phyloP scores from a whole-genome alignment of 2,888 invertebrate species.

The Lithosia quadra region DNA sequence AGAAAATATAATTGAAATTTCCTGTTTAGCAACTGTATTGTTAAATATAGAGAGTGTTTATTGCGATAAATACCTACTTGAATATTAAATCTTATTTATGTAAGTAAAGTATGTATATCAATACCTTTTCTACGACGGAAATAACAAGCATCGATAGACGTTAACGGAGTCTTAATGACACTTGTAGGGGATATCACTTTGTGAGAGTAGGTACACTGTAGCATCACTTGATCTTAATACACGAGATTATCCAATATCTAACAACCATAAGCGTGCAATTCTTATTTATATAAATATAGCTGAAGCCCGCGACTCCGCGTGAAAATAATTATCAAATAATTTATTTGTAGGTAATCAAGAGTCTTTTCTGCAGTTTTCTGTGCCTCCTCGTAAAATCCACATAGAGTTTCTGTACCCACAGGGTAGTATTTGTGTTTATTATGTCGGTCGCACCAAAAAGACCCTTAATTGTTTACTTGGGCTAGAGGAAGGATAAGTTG shows the following conservation, averaged over 20 bases:
- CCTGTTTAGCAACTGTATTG: too few species aligned
- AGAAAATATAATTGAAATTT: not conserved
- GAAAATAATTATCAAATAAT: too few species aligned
- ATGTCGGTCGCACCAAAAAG: not conserved
- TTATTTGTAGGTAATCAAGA: too few species aligned
- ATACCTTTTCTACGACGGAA: constrained; percentile 17
- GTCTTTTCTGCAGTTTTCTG: too few species aligned
- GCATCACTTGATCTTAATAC: not conserved
- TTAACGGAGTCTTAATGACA: constrained; percentile 47
- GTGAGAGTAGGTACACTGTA: not conserved
- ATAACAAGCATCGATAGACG: constrained; percentile 33
- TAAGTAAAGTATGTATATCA: not conserved
- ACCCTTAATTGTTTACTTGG: constrained; percentile 5
- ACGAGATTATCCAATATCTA: not conserved
- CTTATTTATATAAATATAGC: not conserved
- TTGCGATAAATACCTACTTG: not conserved
- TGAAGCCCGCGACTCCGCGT: too few species aligned
- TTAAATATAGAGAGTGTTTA: not conserved
- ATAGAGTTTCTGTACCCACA: not conserved
- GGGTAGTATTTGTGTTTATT: constrained; percentile 2
- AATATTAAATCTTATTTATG: not conserved
- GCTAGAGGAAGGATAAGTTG: not conserved
- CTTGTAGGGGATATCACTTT: constrained; percentile 22
- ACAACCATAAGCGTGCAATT: not conserved
- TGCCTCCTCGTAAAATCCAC: not conserved